Evolutionary conservation across 2,113 vertebrate genomes (phyloP).

Genomic region (Actinemys pallida): DNA sequence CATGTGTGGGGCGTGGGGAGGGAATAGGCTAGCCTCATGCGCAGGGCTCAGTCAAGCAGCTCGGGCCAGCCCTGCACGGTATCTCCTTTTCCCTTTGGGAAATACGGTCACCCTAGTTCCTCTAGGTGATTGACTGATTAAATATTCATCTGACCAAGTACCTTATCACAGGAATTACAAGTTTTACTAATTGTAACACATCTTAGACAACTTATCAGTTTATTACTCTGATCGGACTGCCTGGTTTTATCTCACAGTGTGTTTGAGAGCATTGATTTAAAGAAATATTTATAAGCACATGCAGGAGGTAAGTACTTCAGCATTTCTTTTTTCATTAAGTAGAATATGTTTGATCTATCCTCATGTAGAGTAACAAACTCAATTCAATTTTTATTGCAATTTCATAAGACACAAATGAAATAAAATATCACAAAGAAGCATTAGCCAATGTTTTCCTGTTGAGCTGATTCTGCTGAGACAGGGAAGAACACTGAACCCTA

Average conservation of each 20-base stretch:
- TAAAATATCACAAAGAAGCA: background rate
- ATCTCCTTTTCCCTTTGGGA: background rate
- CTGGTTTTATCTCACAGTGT: background rate
- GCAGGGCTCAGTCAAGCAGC: background rate
- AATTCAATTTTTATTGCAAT: background rate
- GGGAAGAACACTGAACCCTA: background rate
- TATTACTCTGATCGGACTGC: background rate
- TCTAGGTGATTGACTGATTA: background rate
- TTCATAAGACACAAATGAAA: background rate
- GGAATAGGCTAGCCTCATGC: too few species aligned
- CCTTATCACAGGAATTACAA: background rate
- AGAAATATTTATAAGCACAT: slow-evolving; percentile 4
- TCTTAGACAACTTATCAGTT: background rate
- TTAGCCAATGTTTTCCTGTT: background rate
- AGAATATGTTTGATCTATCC: background rate
- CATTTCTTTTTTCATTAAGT: background rate
- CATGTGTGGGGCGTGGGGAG: fast-evolving
- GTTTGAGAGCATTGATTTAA: background rate
- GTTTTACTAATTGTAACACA: background rate
- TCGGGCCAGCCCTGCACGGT: background rate
- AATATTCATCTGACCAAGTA: background rate
- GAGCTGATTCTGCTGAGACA: background rate
- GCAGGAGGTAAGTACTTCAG: background rate
- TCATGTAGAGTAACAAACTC: background rate
- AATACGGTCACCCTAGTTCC: background rate